A percentile compares a stretch with the other conserved stretches of the same genome.
phyloP scores from a whole-genome alignment of 2,113 vertebrate species.

The Mus spicilegus region DNA sequence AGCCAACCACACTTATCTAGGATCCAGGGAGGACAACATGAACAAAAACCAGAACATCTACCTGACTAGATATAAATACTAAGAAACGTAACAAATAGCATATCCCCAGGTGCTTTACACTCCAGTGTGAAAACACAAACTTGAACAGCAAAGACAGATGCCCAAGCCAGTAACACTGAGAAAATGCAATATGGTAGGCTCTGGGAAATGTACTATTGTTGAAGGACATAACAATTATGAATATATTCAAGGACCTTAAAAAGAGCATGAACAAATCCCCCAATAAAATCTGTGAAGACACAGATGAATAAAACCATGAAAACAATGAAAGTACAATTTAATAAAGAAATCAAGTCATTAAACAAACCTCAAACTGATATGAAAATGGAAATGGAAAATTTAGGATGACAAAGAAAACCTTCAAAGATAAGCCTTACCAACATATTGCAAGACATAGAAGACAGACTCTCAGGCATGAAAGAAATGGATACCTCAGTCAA shows the following conservation, averaged over 20 bases:
- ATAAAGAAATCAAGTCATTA: not conserved
- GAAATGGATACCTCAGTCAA: not conserved
- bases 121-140: not conserved
- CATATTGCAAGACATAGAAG: not conserved
- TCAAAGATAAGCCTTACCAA: not conserved
- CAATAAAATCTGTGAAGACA: not conserved
- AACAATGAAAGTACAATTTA: not conserved
- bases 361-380: not conserved
- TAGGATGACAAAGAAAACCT: not conserved
- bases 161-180: not conserved
- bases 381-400: not conserved
- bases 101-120: not conserved
- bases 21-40: not conserved
- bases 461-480: not conserved
- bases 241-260: not conserved
- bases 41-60: not conserved
- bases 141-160: not conserved
- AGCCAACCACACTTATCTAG: not conserved
- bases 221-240: too few species aligned
- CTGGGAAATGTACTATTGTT: not conserved
- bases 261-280: not conserved
- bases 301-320: not conserved
- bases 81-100: not conserved
- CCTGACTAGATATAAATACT: not conserved
- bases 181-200: not conserved